phyloP scores from a whole-genome alignment of 2,888 invertebrate species.

The Glyphotaelius pellucidus region DNA sequence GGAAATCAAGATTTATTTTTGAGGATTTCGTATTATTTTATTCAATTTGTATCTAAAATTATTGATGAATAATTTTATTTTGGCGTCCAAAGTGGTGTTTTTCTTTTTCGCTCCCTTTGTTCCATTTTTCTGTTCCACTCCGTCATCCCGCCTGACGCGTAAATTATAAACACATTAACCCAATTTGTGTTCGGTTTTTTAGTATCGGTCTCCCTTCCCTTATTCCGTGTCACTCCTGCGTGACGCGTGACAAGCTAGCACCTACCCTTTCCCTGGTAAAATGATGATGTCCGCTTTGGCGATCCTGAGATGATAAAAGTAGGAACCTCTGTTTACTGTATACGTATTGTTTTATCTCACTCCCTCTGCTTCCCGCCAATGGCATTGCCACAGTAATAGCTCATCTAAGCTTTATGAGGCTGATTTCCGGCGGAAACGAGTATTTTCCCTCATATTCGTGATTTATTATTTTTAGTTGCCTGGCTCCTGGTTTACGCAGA shows the following conservation, averaged over 20 bases:
- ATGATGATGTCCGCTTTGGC: not conserved
- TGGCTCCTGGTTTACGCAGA: not conserved
- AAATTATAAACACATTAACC: constrained; percentile 56
- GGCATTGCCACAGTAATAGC: not conserved
- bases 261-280: not conserved
- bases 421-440: constrained; percentile 43
- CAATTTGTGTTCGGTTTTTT: constrained; percentile 39
- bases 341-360: constrained; percentile 17
- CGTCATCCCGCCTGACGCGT: constrained; percentile 17
- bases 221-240: constrained; percentile 29
- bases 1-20: not conserved
- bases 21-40: not conserved
- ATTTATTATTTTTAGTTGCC: constrained; percentile 37
- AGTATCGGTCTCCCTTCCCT: constrained; percentile 21
- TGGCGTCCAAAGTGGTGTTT: not conserved
- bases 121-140: not conserved
- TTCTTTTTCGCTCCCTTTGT: not conserved
- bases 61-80: not conserved
- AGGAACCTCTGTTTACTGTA: not conserved
- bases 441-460: constrained; percentile 22
- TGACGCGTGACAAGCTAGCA: constrained; percentile 46
- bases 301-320: constrained; percentile 12
- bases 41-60: not conserved
- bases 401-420: constrained; percentile 32
- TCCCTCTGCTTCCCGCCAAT: not conserved